phyloP scores from a whole-genome alignment of 2,113 vertebrate species.

The Cyphotilapia sp. region DNA sequence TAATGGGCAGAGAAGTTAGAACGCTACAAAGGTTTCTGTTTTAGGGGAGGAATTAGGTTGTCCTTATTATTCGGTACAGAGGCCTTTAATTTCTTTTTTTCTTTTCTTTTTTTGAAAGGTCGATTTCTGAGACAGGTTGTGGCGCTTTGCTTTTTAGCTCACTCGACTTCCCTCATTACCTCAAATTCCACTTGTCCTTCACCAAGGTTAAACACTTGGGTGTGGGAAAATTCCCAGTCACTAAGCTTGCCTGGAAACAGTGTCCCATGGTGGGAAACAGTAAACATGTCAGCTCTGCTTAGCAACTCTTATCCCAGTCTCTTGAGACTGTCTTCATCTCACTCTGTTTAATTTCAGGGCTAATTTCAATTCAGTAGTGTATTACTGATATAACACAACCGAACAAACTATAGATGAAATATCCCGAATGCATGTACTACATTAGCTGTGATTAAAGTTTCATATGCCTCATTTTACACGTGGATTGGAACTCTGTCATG shows the following conservation, averaged over 20 bases:
- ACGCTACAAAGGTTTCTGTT: conserved; percentile 2
- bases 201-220: conserved; percentile 40
- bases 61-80: conserved; percentile 32
- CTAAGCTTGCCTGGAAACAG: conserved; percentile 46
- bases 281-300: conserved; percentile 24
- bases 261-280: conserved; percentile 14
- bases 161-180: not conserved
- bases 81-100: conserved; percentile 11
- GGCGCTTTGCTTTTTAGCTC: not conserved
- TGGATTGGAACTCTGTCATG: not conserved
- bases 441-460: not conserved
- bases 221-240: conserved; percentile 40
- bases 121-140: conserved; percentile 10
- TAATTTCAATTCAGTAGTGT: not conserved
- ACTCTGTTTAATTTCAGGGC: not conserved
- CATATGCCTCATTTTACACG: not conserved
- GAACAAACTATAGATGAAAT: not conserved
- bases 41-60: conserved; percentile 18
- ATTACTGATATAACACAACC: not conserved
- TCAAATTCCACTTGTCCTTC: conserved; percentile 25
- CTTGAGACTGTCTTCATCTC: not conserved
- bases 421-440: not conserved
- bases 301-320: not conserved
- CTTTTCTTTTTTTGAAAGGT: not conserved
- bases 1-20: conserved; percentile 41